Percentiles rank a stretch among this genome's conserved stretches.
Evolutionary conservation across 2,888 invertebrate genomes (phyloP).

Genomic region (Xestia xanthographa): DNA sequence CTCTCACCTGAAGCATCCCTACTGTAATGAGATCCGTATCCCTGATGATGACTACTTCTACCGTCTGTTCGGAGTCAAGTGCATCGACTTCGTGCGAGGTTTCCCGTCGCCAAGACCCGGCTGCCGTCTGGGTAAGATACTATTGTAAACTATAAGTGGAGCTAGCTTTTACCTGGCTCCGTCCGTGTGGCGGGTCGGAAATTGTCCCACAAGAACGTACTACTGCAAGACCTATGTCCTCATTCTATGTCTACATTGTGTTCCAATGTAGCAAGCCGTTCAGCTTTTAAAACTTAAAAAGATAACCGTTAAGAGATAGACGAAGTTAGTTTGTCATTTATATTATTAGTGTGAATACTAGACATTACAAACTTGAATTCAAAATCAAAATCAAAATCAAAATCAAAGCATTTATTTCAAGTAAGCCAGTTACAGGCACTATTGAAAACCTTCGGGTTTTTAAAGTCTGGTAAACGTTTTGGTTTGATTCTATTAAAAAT

Average conservation of each 20-base stretch:
- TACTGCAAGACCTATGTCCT: background rate
- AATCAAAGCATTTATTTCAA: too few species aligned
- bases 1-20: conserved; percentile 95
- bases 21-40: conserved; percentile 96
- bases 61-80: conserved; percentile 95
- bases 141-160: background rate
- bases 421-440: too few species aligned
- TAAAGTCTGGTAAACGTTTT: background rate
- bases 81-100: conserved; percentile 97
- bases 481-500: conserved; percentile 5
- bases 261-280: background rate
- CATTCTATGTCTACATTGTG: background rate
- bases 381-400: too few species aligned
- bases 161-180: background rate
- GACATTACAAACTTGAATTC: too few species aligned
- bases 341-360: background rate
- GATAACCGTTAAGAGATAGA: background rate
- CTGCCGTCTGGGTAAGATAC: conserved; percentile 94
- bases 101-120: conserved; percentile 97
- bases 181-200: background rate
- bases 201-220: background rate
- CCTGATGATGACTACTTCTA: conserved; percentile 98
- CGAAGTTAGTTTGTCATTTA: background rate
- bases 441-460: conserved; percentile 5
- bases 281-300: background rate